Evolutionary conservation across 2,888 invertebrate species (phyloP), one percentile per base, ranked within the genome.

Genomic region (Synergus laeviventris): DNA sequence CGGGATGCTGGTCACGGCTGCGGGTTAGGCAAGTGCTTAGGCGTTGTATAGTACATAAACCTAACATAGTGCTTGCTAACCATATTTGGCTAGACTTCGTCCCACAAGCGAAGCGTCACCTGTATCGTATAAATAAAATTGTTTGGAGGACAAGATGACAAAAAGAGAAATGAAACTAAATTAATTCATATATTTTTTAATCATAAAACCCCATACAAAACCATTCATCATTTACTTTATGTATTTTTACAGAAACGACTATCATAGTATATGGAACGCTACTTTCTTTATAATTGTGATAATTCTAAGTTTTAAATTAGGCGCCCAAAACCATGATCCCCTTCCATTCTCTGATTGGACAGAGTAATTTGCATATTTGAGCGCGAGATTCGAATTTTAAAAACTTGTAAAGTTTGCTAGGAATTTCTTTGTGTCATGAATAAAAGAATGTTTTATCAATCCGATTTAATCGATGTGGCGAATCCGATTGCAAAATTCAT

Each of bases 31-130:
- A 82, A 85, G 83, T 77, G 75, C 76, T 70, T 70, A 70, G 70
- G 49, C 70, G 66, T 42, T 70, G 66, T 49, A 16, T 66, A 45
- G 64, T 36, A 42, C 64, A 64, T 42, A 64, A 36, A 18, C 38
- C n/a, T 62, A 36, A 18, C 38, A 9, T 62, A 62, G 12, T 64
- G 66, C 42, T 66, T 45, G 75, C 74, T 91, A 21, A 91, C 91
- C 91, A 94, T 92, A 84, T 93, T 91, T 73, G 91, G 90, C 84
- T 93, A 91, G 90, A 94, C 92, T 81, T 94, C 93, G 81, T 93
- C 92, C 87, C 93, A 92, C 70, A 92, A 91, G 82, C 11, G 31
- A 49, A 70, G 31, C 24, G 70, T 49, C 49, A 49, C 70, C 31
- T 24, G 24, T 31, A 49, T 31, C 49, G 49, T 70, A 70, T 70